These are phyloP conservation scores for Echeneis naucrates DNA, from an alignment of 2,797 vertebrate species.

Conservation along the genomic window DNA sequence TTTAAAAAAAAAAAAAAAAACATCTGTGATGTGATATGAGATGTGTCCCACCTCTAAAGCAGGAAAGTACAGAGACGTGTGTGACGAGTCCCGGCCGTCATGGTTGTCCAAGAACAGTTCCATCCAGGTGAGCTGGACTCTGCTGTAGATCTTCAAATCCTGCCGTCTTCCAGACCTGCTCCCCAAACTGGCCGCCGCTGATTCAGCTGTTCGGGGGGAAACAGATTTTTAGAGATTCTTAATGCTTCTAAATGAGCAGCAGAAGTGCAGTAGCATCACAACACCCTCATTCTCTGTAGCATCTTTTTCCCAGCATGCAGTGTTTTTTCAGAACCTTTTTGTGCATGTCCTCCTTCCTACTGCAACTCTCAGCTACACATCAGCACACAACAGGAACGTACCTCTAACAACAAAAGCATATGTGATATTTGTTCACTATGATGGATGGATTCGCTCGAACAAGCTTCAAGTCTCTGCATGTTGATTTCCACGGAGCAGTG, in stretches of 20 bases:
- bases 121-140: too few species aligned
- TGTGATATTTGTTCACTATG: constrained; percentile 25
- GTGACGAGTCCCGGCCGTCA: too few species aligned
- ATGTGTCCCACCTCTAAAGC: too few species aligned
- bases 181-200: too few species aligned
- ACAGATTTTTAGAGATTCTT: not conserved
- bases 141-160: too few species aligned
- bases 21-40: too few species aligned
- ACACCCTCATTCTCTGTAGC: not conserved
- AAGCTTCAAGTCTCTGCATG: constrained; percentile 37
- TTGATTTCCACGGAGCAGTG: constrained; percentile 8
- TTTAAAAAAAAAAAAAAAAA: too few species aligned
- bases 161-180: too few species aligned
- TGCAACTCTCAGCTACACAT: too few species aligned
- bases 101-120: too few species aligned
- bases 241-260: not conserved
- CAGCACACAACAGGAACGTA: not conserved
- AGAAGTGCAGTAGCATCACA: not conserved
- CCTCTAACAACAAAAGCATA: constrained; percentile 5
- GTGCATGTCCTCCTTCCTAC: not conserved
- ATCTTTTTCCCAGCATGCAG: not conserved
- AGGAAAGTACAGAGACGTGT: too few species aligned
- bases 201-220: too few species aligned
- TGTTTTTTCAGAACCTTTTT: not conserved
- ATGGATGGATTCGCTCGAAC: constrained; percentile 31